Conservation (phyloP, 2,888 invertebrate genomes). For the Danaus chrysippus region DNA sequence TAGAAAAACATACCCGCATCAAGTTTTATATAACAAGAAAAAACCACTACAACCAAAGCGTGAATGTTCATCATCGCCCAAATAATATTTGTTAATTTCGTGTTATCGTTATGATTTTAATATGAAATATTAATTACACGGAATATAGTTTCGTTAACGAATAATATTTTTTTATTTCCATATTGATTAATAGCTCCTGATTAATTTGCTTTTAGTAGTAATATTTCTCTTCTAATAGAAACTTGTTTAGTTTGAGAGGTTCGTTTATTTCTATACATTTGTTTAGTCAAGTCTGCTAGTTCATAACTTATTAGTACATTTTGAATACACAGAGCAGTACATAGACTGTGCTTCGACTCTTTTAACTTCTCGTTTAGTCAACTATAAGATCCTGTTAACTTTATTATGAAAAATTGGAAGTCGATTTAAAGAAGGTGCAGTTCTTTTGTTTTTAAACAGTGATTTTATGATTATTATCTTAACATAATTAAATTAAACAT, state of each 20-base stretch:
- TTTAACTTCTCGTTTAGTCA: too few species aligned
- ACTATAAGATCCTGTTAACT: too few species aligned
- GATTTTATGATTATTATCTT: too few species aligned
- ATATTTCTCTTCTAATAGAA: neutral
- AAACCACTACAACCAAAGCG: neutral
- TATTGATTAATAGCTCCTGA: neutral
- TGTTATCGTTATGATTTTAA: conserved; percentile 5
- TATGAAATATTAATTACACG: conserved; percentile 3
- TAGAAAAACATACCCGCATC: conserved; percentile 20
- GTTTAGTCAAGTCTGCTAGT: neutral
- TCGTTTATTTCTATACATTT: neutral
- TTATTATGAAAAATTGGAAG: too few species aligned
- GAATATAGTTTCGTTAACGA: neutral
- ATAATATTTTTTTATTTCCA: neutral
- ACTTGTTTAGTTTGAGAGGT: neutral
- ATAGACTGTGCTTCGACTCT: too few species aligned
- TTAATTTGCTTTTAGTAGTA: neutral
- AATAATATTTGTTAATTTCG: neutral
- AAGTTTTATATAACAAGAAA: conserved; percentile 13
- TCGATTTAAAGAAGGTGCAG: too few species aligned
- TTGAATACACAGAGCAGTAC: too few species aligned
- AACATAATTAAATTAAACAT: too few species aligned
- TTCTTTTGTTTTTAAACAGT: too few species aligned
- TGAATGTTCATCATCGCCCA: neutral
- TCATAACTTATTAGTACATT: too few species aligned